Base-by-base conservation (phyloP, 2,113 vertebrate species). In the Onychostruthus taczanowskii region DNA sequence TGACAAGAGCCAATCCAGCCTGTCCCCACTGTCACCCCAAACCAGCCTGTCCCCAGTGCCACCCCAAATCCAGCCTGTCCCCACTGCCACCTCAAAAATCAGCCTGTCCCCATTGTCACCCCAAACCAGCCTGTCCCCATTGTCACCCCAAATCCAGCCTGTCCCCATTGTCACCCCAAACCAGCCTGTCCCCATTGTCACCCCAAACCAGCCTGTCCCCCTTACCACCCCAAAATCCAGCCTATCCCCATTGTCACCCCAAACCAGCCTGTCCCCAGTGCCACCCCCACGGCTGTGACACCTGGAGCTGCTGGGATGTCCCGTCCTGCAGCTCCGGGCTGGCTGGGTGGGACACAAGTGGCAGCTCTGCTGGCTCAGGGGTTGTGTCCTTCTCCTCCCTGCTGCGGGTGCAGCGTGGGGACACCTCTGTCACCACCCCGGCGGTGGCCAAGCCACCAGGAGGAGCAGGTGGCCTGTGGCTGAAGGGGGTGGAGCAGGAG, bases 331-430 rank as follows among this genome's bases (percentile, higher is more conserved):
- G 31, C 66, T 31, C 20, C 0, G 3, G 61, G 31, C 46, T 19
- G 79, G 46, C 0, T 3, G 46, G 35, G 22, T 22, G 75, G 7
- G 46, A 55, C 61, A 74, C 2, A 7, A 52, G 64, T 0, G 3
- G 43, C 44, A 55, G 37, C 24, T 59, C 24, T n/a, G 69, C 50
- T 8, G 44, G 27, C 28, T 75, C 66, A 6, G 33, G 49, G 27
- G 1, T 43, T 7, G 39, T 35, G 46, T 31, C 80, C 66, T 52
- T 37, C 61, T 49, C 59, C 41, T 17, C 31, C 23, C 56, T 49
- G 16, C 39, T 2, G 28, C 0, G 2, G 6, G 12, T 5, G 28
- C 44, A 11, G 21, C 0, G 2, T 22, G 79, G 90, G 70, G 84
- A 74, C 87, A 61, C 3, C 52, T 12, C 86, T 4, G 46, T 49